Base-by-base conservation (phyloP, 2,888 invertebrate genomes). In the Scaptomyza parva region DNA sequence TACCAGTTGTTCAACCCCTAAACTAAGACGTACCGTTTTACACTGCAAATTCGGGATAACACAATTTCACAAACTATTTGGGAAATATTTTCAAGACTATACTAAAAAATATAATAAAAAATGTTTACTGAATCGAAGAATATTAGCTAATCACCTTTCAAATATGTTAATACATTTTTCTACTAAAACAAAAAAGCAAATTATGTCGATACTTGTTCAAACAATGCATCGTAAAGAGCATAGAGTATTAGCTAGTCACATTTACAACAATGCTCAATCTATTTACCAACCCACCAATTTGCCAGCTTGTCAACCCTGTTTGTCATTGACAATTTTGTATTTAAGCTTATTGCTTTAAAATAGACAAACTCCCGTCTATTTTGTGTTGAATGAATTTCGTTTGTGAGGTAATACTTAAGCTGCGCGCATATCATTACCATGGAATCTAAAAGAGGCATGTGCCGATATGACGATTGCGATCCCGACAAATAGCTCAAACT, bases 261-360 rank as follows among this genome's bases (percentile, higher is more conserved):
- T 26, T 3, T 5, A 9, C 18, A 11, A 12, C 37, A 14, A 37
- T 37, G 2, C 1, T 3, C 20, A 17, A 12, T 24, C 1, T 9
- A 24, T 9, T 28, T 12, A 30, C 12, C 12, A 35, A 24, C 50
- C n/a, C 24, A 17, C 3, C 30, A 44, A 53, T 53, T 59, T 40
- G 17, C 8, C 30, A 33, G 57, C 12, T 30, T 35, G 74, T 57
- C 60, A 64, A 58, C 60, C 65, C 64, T n/a, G 53, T 52, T 44
- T 57, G 50, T 66, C 41, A 39, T 40, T 51, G 47, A 51, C 45
- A 57, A 64, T 62, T 40, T 62, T 53, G 22, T 58, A 52, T 74
- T 74, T 55, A 70, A 65, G 59, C 70, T 74, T 74, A 74, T 74
- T 74, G 54, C 65, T 76, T 68, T 72, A 66, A 76, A 76, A 61